Conservation (phyloP, 2,888 invertebrate genomes). For the Tenthredo distinguenda region DNA sequence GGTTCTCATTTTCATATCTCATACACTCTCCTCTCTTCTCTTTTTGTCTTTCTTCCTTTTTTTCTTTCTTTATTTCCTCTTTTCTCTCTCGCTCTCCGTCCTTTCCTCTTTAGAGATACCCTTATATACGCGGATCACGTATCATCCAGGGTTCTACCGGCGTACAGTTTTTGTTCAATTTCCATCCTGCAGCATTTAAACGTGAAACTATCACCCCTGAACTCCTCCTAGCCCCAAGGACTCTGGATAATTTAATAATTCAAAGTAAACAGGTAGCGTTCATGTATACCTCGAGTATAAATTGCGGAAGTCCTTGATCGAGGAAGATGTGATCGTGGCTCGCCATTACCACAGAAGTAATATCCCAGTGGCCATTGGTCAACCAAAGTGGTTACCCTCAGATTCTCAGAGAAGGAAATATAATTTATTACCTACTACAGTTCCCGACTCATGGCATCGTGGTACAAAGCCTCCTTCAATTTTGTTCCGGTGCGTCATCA, state of each 20-base stretch:
- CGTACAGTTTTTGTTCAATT: slow-evolving; percentile 29
- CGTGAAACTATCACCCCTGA: slow-evolving; percentile 5
- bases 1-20: slow-evolving; percentile 78
- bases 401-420: slow-evolving; percentile 8
- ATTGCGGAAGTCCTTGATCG: background rate
- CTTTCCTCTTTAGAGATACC: background rate
- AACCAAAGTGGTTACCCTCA: slow-evolving; percentile 42
- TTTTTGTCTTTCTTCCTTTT: slow-evolving; percentile 56
- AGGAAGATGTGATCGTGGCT: slow-evolving; percentile 28
- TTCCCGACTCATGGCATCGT: background rate
- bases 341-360: slow-evolving; percentile 4
- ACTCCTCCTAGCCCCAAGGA: background rate
- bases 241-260: slow-evolving; percentile 15
- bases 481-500: background rate
- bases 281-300: background rate
- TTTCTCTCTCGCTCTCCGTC: slow-evolving; percentile 41
- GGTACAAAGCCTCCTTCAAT: background rate
- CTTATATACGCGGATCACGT: slow-evolving; percentile 44
- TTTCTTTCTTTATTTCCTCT: slow-evolving; percentile 70
- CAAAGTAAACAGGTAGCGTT: background rate
- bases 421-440: slow-evolving; percentile 16
- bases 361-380: slow-evolving; percentile 35
- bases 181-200: background rate
- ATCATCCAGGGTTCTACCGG: slow-evolving; percentile 6
- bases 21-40: slow-evolving; percentile 70